Base-by-base conservation (phyloP, 2,888 invertebrate genomes). In the Glaucopsyche alexis region DNA sequence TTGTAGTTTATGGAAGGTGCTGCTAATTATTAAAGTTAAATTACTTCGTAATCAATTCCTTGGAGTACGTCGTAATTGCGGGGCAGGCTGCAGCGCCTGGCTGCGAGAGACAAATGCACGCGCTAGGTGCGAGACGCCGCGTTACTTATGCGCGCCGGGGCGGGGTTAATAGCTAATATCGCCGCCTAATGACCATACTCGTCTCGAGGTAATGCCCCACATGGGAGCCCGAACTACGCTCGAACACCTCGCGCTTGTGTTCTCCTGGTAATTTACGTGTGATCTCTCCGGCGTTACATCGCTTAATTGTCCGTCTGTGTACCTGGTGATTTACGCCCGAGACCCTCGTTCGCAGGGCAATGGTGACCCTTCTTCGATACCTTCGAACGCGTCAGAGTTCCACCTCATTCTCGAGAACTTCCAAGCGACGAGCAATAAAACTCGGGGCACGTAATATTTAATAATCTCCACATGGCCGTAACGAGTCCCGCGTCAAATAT, bases 141-240 rank as follows among this genome's bases (percentile, higher is more conserved):
- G 85, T 88, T 88, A 89, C 86, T 89, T 90, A 90, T 81, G 81
- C 81, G 79, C 79, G 77, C 79, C 80, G 83, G 85, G 88, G 87
- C 84, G 85, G 87, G 87, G 90, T 86, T 92, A 92, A 93, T 92
- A 92, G 93, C 91, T 93, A 92, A 93, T 93, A 93, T 90, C 88
- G 90, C 84, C 84, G 89, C 85, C 90, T 93, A 93, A 93, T 93
- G 93, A 92, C 92, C 91, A 87, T 85, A 85, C 86, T 86, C 89
- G 88, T 90, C 89, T 90, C 87, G 85, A 82, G 81, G 87, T 90
- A 90, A 91, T 90, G 90, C 84, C 85, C 87, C 91, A 84, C 90
- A 83, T 86, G 91, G 90, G 82, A 84, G 78, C 80, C 79, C 75
- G 79, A 83, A 84, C 83, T 72, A 66, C 66, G 47, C 65, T 72